A percentile compares a stretch with the other conserved stretches of the same genome.
Conservation (phyloP, 2,797 vertebrate genomes). For the Hemitrygon akajei region DNA sequence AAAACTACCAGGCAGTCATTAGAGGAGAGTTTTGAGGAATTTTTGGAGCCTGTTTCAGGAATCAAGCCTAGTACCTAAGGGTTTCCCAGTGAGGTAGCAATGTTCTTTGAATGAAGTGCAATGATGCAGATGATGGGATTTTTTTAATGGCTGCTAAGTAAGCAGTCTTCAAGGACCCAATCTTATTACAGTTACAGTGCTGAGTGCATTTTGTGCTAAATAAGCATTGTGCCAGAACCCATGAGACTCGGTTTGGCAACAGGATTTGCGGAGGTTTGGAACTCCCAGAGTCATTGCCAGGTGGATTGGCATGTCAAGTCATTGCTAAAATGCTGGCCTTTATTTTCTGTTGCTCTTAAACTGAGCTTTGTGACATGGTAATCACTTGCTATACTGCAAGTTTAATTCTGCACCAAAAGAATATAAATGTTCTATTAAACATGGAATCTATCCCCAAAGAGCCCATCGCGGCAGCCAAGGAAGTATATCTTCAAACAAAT, state of each 20-base stretch:
- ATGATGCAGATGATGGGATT: constrained; percentile 36
- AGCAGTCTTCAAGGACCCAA: constrained; percentile 30
- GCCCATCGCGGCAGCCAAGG: neutral
- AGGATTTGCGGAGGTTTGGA: constrained; percentile 22
- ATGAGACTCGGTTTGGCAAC: constrained; percentile 29
- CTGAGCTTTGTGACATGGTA: neutral
- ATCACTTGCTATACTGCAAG: neutral
- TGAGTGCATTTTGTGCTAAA: constrained; percentile 34
- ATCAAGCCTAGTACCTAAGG: neutral
- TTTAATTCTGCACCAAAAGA: neutral
- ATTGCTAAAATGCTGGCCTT: constrained; percentile 18
- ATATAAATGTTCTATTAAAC: neutral
- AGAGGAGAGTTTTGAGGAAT: neutral
- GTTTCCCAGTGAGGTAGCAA: constrained; percentile 24
- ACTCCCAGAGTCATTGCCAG: constrained; percentile 11
- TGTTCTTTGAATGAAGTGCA: constrained; percentile 28
- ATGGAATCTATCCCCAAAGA: neutral
- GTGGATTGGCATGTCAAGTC: constrained; percentile 10
- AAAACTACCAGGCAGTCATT: neutral
- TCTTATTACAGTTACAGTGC: constrained; percentile 34
- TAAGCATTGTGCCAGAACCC: constrained; percentile 23
- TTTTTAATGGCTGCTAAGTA: constrained; percentile 18
- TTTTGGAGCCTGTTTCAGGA: constrained; percentile 16
- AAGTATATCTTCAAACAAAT: neutral
- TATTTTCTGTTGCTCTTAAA: constrained; percentile 19